phyloP scores from a whole-genome alignment of 1,140 invertebrate species.

The Bombus difficillimus region DNA sequence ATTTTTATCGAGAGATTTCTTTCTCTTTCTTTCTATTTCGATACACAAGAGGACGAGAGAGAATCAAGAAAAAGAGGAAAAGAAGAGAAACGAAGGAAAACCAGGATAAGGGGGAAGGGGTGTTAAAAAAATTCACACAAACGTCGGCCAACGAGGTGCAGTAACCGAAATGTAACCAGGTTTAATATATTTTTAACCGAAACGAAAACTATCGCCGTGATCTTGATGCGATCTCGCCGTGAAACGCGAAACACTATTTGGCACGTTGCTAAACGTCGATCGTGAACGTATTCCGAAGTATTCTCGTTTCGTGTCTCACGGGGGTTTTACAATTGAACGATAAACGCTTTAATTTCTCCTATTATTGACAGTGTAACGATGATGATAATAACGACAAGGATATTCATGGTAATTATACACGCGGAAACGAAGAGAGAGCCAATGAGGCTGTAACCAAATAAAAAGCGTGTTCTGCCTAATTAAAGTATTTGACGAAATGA shows the following conservation, averaged over 20 bases:
- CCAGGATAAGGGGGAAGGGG: background rate
- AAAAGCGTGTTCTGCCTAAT: constrained; percentile 54
- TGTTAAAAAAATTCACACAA: constrained; percentile 21
- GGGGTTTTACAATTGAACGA: background rate
- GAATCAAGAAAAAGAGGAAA: background rate
- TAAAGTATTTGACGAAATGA: constrained; percentile 72
- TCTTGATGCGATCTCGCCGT: constrained; percentile 12
- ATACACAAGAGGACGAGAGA: constrained; percentile 39
- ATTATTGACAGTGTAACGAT: background rate
- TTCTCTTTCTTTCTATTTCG: constrained; percentile 14
- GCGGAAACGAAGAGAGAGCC: background rate
- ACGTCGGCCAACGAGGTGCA: constrained; percentile 17
- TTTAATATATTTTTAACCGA: constrained; percentile 33
- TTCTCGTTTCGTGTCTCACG: background rate
- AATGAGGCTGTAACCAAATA: background rate
- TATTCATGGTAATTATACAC: background rate
- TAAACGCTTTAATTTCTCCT: constrained; percentile 1
- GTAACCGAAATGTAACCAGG: constrained; percentile 14
- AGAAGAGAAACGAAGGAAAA: background rate
- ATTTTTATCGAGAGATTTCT: constrained; percentile 63
- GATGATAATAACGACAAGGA: background rate
- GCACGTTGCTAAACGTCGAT: background rate
- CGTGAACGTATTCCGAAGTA: background rate
- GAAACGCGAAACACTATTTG: constrained; percentile 10
- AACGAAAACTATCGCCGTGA: constrained; percentile 25